A percentile compares a stretch with the other conserved stretches of the same genome.
These are phyloP conservation scores for Tetropium fuscum DNA, from an alignment of 2,888 invertebrate genomes.

Conservation along the genomic window DNA sequence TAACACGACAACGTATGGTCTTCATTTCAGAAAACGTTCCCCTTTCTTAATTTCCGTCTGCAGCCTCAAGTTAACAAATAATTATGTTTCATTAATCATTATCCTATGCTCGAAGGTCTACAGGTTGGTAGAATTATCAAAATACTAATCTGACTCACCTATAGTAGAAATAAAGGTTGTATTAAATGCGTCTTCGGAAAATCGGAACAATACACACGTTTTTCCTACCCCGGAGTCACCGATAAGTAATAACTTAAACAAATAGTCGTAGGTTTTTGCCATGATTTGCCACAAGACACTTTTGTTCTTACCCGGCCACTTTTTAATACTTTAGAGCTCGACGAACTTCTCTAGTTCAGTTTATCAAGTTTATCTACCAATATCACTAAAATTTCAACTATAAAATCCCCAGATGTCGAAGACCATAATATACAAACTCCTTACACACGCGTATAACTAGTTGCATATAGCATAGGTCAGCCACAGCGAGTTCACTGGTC, in stretches of 20 bases:
- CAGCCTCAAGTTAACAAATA: conserved; percentile 15
- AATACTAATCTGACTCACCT: conserved; percentile 73
- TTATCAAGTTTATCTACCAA: conserved; percentile 12
- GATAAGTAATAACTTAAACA: conserved; percentile 92
- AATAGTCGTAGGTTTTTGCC: conserved; percentile 95
- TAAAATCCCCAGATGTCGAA: neutral
- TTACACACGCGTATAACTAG: neutral
- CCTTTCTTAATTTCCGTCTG: conserved; percentile 13
- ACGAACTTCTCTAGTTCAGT: conserved; percentile 32
- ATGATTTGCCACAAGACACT: conserved; percentile 67
- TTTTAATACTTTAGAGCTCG: conserved; percentile 40
- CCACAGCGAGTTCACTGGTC: no score
- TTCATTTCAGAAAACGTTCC: neutral
- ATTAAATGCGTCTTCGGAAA: conserved; percentile 95
- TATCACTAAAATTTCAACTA: neutral
- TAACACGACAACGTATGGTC: conserved; percentile 15
- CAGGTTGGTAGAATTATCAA: conserved; percentile 42
- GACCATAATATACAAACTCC: neutral
- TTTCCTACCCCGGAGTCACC: conserved; percentile 96
- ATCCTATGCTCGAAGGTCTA: conserved; percentile 43
- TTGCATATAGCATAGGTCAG: neutral
- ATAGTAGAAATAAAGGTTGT: conserved; percentile 96
- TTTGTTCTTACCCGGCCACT: conserved; percentile 42
- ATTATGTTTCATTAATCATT: conserved; percentile 32
- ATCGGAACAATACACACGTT: conserved; percentile 93